phyloP scores from a whole-genome alignment of 2,888 invertebrate species.

The Ochropacha duplaris region DNA sequence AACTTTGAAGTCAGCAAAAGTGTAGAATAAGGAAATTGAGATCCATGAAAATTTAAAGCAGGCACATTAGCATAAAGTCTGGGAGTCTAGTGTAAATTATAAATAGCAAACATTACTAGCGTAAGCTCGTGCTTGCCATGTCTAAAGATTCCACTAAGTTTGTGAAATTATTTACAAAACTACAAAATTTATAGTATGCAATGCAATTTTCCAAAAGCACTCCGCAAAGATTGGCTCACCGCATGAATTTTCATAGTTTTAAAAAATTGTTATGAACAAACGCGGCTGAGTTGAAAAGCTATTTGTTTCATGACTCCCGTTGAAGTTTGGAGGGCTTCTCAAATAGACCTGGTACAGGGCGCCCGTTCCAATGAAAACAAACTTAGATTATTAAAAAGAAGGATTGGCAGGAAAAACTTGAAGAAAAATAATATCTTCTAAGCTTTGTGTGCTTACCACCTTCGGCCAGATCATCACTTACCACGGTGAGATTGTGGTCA shows the following conservation, averaged over 20 bases:
- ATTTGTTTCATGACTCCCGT: conserved; percentile 39
- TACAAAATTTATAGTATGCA: neutral
- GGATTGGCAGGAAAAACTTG: conserved; percentile 13
- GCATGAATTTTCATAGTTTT: conserved; percentile 32
- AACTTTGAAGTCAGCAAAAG: no score
- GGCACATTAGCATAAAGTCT: neutral
- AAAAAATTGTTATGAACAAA: conserved; percentile 17
- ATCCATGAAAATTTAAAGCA: neutral
- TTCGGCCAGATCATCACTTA: no score
- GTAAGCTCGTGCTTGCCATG: neutral
- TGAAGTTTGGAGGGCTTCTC: conserved; percentile 49
- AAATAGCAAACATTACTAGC: neutral
- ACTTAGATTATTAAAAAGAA: conserved; percentile 31
- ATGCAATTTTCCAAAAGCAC: conserved; percentile 30
- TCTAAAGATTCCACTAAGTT: neutral
- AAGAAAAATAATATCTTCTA: no score
- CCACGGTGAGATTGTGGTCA: no score
- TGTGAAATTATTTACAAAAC: neutral
- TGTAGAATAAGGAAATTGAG: no score
- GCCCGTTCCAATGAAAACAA: conserved; percentile 33
- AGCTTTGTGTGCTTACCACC: no score
- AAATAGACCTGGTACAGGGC: conserved; percentile 47
- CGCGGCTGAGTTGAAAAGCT: conserved; percentile 36
- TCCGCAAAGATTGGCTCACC: conserved; percentile 17
- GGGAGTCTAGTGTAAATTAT: neutral